Conservation (phyloP, 1,140 invertebrate species). For the Brachystomella parvula region DNA sequence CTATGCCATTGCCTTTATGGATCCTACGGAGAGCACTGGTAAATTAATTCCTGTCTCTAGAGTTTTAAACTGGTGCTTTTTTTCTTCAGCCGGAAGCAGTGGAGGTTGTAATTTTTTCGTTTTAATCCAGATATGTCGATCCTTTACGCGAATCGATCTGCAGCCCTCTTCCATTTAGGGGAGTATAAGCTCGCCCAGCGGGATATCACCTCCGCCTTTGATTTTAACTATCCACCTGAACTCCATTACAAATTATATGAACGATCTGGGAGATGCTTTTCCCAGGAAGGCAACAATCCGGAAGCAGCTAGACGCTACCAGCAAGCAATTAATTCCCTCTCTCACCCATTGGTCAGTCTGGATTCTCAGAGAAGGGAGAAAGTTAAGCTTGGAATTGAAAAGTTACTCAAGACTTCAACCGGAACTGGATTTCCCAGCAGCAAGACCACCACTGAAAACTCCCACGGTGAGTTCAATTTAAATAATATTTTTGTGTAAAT, state of each 20-base stretch:
- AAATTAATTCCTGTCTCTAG: constrained; percentile 2
- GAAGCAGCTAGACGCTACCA: constrained; percentile 23
- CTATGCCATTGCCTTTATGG: constrained; percentile 40
- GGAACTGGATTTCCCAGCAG: constrained; percentile 1
- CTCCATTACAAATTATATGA: constrained; percentile 38
- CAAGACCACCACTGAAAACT: not conserved
- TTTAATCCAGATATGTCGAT: constrained; percentile 58
- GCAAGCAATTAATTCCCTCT: constrained; percentile 22
- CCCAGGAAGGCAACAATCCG: constrained; percentile 11
- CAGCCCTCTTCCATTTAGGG: constrained; percentile 70
- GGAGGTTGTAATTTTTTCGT: not conserved
- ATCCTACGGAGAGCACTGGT: constrained; percentile 27
- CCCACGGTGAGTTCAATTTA: not conserved
- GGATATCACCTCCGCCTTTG: constrained; percentile 62
- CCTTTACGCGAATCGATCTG: constrained; percentile 77
- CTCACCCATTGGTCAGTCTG: constrained; percentile 10
- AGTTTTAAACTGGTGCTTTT: not conserved
- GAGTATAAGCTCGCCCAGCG: constrained; percentile 55
- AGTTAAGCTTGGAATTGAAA: constrained; percentile 18
- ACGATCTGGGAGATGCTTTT: constrained; percentile 24
- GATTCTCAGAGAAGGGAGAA: constrained; percentile 22
- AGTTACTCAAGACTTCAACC: constrained; percentile 16
- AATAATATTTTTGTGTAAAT: not conserved
- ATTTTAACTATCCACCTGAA: constrained; percentile 63
- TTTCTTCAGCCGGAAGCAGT: constrained; percentile 2